Evolutionary conservation across 1,140 invertebrate species (phyloP).

Genomic region (Diachasmimorpha longicaudata): DNA sequence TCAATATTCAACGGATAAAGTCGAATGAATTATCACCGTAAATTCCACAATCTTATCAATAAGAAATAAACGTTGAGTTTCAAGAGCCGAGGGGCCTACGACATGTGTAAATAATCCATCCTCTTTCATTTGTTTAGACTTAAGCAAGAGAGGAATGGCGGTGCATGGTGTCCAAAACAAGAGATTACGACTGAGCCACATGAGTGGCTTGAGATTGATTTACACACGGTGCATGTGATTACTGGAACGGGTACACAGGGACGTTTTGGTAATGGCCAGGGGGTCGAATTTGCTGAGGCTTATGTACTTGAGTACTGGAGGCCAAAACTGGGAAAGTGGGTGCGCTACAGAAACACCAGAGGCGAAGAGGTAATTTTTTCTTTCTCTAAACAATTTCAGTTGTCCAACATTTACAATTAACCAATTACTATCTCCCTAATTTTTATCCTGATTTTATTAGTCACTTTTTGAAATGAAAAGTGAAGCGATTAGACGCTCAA

Average conservation of each 20-base stretch:
- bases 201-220: constrained; percentile 83
- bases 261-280: constrained; percentile 84
- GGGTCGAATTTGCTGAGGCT: constrained; percentile 78
- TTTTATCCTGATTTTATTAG: too few species aligned
- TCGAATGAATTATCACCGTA: background rate
- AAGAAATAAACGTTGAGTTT: background rate
- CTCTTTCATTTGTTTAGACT: constrained; percentile 67
- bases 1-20: background rate
- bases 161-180: constrained; percentile 84
- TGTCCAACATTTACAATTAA: too few species aligned
- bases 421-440: too few species aligned
- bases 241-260: constrained; percentile 83
- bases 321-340: constrained; percentile 73
- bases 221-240: constrained; percentile 76
- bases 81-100: background rate
- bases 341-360: constrained; percentile 70
- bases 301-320: constrained; percentile 83
- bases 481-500: too few species aligned
- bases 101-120: constrained; percentile 1
- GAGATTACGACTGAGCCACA: constrained; percentile 74
- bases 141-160: constrained; percentile 75
- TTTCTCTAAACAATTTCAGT: too few species aligned
- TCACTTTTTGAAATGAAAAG: too few species aligned
- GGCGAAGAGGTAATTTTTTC: constrained; percentile 70
- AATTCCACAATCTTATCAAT: background rate